These are phyloP conservation scores for Microctenopoma stevenorrisi DNA, from an alignment of 2,797 vertebrate species.

Conservation along the genomic window DNA sequence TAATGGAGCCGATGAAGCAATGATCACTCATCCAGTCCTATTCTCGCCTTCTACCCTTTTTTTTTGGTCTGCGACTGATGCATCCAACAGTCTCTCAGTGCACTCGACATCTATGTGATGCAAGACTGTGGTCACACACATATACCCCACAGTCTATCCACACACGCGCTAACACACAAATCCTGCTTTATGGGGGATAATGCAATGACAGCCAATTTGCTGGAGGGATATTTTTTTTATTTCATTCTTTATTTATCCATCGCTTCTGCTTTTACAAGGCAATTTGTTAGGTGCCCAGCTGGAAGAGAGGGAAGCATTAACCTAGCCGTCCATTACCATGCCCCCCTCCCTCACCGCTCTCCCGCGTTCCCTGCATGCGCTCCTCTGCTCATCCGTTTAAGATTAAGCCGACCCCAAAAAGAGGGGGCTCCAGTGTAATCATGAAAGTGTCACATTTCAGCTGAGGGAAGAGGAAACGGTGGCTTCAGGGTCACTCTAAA, in stretches of 20 bases:
- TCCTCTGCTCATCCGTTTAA: constrained; percentile 65
- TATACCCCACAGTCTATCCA: constrained; percentile 36
- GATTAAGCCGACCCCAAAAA: constrained; percentile 64
- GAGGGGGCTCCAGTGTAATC: constrained; percentile 61
- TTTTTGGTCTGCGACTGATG: constrained; percentile 42
- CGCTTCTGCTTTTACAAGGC: constrained; percentile 79
- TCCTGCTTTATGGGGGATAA: constrained; percentile 85
- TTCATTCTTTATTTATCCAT: constrained; percentile 79
- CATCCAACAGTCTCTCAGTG: constrained; percentile 24
- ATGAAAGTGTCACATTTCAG: constrained; percentile 81
- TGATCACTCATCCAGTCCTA: constrained; percentile 65
- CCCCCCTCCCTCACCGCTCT: constrained; percentile 46
- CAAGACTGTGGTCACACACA: constrained; percentile 59
- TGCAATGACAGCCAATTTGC: constrained; percentile 88
- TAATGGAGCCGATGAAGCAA: constrained; percentile 77
- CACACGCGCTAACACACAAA: constrained; percentile 69
- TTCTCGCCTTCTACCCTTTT: constrained; percentile 34
- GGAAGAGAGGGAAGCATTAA: constrained; percentile 71
- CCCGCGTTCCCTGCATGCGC: constrained; percentile 20
- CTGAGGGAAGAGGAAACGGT: constrained; percentile 58
- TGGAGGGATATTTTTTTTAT: constrained; percentile 75
- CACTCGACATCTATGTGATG: constrained; percentile 49
- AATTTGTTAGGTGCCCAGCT: constrained; percentile 78
- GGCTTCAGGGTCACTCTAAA: constrained; percentile 66
- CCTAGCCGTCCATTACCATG: constrained; percentile 73